A percentile compares a stretch with the other conserved stretches of the same genome.
These are phyloP conservation scores for Copsychus sechellarum DNA, from an alignment of 2,113 vertebrate species.

Conservation along the genomic window DNA sequence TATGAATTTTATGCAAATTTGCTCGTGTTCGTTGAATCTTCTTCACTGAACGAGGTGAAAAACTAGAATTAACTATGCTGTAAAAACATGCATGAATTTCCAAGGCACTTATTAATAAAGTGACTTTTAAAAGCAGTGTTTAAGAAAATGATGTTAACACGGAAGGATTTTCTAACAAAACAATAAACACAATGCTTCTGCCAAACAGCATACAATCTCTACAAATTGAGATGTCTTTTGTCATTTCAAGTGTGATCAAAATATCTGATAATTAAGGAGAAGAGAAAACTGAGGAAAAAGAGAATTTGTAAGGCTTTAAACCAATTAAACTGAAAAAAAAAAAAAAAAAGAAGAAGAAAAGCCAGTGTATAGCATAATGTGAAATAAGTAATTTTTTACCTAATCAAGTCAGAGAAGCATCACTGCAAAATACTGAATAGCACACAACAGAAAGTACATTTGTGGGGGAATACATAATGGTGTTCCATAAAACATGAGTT, in stretches of 20 bases:
- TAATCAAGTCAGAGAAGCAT: neutral
- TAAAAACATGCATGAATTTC: neutral
- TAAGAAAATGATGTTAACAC: neutral
- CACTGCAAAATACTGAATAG: neutral
- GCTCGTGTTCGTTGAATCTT: neutral
- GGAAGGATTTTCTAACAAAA: neutral
- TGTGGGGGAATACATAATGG: neutral
- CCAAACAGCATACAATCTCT: neutral
- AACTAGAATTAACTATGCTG: neutral
- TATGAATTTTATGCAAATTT: neutral
- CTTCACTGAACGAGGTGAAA: neutral
- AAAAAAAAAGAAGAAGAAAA: neutral
- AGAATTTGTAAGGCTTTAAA: neutral
- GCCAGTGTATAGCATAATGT: neutral
- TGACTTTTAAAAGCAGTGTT: neutral
- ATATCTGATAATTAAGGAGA: neutral
- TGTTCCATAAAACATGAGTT: neutral
- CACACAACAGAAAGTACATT: neutral
- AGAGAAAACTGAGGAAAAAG: neutral
- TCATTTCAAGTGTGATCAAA: neutral
- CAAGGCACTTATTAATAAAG: neutral
- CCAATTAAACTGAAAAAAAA: neutral
- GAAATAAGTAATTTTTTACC: neutral
- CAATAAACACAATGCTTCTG: neutral
- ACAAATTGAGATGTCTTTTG: neutral